Evolutionary conservation across 2,888 invertebrate species (phyloP).

Genomic region (Drosophila lacicola): DNA sequence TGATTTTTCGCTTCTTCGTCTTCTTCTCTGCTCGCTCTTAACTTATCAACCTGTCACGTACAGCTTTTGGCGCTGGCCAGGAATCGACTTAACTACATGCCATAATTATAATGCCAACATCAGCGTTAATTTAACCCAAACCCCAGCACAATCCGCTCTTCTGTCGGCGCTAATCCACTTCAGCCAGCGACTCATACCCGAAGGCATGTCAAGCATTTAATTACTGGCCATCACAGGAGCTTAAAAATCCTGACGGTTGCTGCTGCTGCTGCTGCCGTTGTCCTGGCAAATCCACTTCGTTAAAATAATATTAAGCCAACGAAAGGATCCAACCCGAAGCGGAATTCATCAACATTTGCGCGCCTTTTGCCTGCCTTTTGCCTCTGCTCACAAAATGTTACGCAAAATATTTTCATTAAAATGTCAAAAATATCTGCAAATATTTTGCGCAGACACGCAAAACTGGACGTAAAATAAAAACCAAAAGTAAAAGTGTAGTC

Average conservation of each 20-base stretch:
- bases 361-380: conserved; percentile 24
- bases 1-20: conserved; percentile 23
- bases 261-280: conserved; percentile 6
- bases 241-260: conserved; percentile 57
- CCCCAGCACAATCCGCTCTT: conserved; percentile 24
- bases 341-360: conserved; percentile 59
- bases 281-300: conserved; percentile 65
- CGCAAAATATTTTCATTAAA: conserved; percentile 75
- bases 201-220: conserved; percentile 77
- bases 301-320: conserved; percentile 73
- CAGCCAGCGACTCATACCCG: conserved; percentile 50
- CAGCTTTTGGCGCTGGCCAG: conserved; percentile 16
- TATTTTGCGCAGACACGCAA: conserved; percentile 80
- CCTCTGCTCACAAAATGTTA: conserved; percentile 51
- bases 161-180: conserved; percentile 42
- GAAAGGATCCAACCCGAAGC: conserved; percentile 34
- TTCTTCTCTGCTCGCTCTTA: conserved; percentile 2
- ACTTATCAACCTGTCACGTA: conserved; percentile 40
- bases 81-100: conserved; percentile 65
- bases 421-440: conserved; percentile 74
- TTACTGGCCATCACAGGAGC: conserved; percentile 74
- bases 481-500: neutral
- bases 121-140: conserved; percentile 65
- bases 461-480: conserved; percentile 21
- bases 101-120: conserved; percentile 76